Evolutionary conservation across 1,140 invertebrate genomes (phyloP).

Genomic region (Lethrus apterus): DNA sequence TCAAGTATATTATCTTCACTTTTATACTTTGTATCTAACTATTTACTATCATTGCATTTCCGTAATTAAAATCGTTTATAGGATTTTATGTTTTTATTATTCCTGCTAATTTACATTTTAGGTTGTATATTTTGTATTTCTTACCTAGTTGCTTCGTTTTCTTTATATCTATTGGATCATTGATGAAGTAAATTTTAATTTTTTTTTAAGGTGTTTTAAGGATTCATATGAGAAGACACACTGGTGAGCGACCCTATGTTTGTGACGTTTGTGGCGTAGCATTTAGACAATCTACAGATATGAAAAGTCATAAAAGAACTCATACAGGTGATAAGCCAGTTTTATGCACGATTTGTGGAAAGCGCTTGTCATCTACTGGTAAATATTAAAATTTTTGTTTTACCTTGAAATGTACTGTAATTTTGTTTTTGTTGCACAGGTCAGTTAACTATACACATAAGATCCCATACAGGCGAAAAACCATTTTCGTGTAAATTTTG

Average conservation of each 20-base stretch:
- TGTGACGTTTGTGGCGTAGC: conserved; percentile 52
- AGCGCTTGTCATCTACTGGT: conserved; percentile 25
- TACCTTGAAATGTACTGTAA: background rate
- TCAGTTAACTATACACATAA: conserved; percentile 23
- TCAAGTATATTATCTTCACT: background rate
- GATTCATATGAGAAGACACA: conserved; percentile 47
- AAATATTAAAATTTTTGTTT: conserved; percentile 8
- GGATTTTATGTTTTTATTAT: too few relatives aligned
- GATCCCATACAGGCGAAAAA: conserved; percentile 27
- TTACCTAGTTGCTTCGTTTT: too few relatives aligned
- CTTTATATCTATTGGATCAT: too few relatives aligned
- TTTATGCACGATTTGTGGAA: conserved; percentile 24
- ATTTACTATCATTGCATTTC: too few relatives aligned
- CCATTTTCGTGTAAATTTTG: conserved; percentile 22
- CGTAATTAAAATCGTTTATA: too few relatives aligned
- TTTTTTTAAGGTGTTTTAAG: conserved; percentile 24
- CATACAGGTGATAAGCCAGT: conserved; percentile 21
- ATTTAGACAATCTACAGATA: conserved; percentile 44
- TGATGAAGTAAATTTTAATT: conserved; percentile 1
- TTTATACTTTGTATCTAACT: background rate
- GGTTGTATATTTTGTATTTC: too few relatives aligned
- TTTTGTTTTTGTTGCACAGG: conserved; percentile 12
- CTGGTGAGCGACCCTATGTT: conserved; percentile 52
- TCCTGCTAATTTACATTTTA: too few relatives aligned
- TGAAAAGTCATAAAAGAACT: conserved; percentile 20